These are phyloP conservation scores for Ceratina japonica DNA, from an alignment of 1,140 invertebrate genomes.

Conservation along the genomic window DNA sequence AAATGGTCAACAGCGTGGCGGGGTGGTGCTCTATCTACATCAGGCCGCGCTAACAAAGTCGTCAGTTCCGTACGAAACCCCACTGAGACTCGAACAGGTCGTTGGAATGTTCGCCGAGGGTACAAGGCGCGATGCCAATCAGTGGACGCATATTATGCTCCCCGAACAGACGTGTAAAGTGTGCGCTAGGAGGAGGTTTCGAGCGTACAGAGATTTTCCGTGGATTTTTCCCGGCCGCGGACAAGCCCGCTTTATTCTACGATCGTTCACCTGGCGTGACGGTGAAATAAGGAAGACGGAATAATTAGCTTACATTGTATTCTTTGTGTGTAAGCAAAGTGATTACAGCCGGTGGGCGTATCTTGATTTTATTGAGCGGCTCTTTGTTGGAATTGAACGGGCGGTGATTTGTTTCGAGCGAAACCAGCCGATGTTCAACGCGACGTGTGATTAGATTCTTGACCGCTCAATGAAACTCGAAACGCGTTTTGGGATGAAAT, in stretches of 20 bases:
- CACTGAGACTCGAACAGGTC: constrained; percentile 14
- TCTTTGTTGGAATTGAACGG: not conserved
- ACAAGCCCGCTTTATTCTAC: not conserved
- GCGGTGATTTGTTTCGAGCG: not conserved
- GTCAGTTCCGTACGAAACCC: constrained; percentile 58
- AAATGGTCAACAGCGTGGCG: constrained; percentile 55
- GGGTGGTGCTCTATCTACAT: constrained; percentile 43
- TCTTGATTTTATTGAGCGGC: not conserved
- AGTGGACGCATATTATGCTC: constrained; percentile 39
- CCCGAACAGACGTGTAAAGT: not conserved
- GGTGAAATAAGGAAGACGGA: not conserved
- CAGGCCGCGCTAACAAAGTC: constrained; percentile 69
- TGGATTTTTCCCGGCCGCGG: not conserved
- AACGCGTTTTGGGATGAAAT: not conserved
- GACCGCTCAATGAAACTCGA: no score
- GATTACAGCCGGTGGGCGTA: constrained; percentile 5
- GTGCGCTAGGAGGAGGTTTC: not conserved
- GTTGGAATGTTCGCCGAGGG: constrained; percentile 13
- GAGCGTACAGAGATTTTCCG: not conserved
- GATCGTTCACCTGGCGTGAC: not conserved
- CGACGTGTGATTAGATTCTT: not conserved
- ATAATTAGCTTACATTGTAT: constrained; percentile 8
- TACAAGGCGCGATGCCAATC: constrained; percentile 51
- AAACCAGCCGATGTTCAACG: not conserved
- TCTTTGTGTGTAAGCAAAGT: not conserved